Conservation (phyloP, 2,797 vertebrate species). For the Iguana delicatissima region DNA sequence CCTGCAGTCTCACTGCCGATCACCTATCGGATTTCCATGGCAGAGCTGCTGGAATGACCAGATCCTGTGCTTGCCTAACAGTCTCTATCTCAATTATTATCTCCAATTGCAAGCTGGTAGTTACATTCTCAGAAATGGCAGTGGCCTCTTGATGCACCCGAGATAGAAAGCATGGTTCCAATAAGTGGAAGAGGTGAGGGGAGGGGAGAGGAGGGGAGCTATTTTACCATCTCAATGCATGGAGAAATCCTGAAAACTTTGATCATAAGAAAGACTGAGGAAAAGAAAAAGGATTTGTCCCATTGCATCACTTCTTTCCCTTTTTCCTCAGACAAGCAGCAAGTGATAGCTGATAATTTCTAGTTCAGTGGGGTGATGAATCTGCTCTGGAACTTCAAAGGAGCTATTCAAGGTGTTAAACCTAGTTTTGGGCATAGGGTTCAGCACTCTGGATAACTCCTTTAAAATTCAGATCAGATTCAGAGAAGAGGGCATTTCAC, state of each 20-base stretch:
- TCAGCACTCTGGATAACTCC: too few relatives aligned
- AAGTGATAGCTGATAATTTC: too few relatives aligned
- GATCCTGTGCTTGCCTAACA: background rate
- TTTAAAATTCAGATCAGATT: too few relatives aligned
- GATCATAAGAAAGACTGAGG: background rate
- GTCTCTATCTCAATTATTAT: background rate
- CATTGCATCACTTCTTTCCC: background rate
- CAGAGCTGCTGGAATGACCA: background rate
- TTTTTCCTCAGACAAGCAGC: background rate
- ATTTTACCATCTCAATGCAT: background rate
- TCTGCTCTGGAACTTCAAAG: background rate
- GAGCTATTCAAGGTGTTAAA: background rate
- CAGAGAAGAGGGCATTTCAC: too few relatives aligned
- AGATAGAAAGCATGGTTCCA: background rate
- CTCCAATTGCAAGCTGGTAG: background rate
- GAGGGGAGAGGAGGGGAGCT: background rate
- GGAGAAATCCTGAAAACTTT: background rate
- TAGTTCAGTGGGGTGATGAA: too few relatives aligned
- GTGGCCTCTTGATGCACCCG: background rate
- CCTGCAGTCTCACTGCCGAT: background rate
- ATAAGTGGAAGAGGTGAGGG: background rate
- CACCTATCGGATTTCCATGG: constrained; percentile 4
- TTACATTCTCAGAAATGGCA: background rate
- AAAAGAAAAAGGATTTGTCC: background rate
- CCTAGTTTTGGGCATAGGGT: background rate